Evolutionary conservation across 2,797 vertebrate genomes (phyloP).

Genomic region (Acanthurus lineatus): DNA sequence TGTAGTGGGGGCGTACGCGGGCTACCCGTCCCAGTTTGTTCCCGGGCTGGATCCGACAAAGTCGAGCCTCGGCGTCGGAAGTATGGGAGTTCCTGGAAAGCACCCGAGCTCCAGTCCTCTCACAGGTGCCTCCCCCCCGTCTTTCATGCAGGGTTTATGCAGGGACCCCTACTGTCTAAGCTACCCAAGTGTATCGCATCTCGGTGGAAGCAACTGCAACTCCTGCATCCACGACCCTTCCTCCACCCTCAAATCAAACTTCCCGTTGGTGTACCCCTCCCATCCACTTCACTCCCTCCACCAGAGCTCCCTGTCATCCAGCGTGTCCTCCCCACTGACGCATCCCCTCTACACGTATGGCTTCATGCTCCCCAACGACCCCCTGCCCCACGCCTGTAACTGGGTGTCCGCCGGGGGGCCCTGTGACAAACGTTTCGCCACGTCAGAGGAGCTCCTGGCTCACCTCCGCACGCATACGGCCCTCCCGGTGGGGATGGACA

Average conservation of each 20-base stretch:
- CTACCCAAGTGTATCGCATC: conserved; percentile 92
- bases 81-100: conserved; percentile 92
- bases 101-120: conserved; percentile 96
- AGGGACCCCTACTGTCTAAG: conserved; percentile 97
- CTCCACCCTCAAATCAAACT: conserved; percentile 91
- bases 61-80: conserved; percentile 85
- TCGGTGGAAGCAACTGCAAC: conserved; percentile 92
- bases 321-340: conserved; percentile 89
- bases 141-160: conserved; percentile 97
- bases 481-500: conserved; percentile 88
- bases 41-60: conserved; percentile 93
- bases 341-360: conserved; percentile 97
- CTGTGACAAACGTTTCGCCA: conserved; percentile 96
- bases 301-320: conserved; percentile 88
- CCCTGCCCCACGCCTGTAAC: conserved; percentile 95
- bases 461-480: conserved; percentile 97
- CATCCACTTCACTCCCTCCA: conserved; percentile 95
- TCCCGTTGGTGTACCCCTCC: conserved; percentile 93
- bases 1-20: conserved; percentile 93
- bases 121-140: conserved; percentile 94
- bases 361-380: conserved; percentile 97
- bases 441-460: conserved; percentile 95
- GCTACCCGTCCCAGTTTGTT: conserved; percentile 94
- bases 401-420: conserved; percentile 97
- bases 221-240: conserved; percentile 94